These are phyloP conservation scores for Enchytraeus crypticus DNA, from an alignment of 2,888 invertebrate species.

Conservation along the genomic window DNA sequence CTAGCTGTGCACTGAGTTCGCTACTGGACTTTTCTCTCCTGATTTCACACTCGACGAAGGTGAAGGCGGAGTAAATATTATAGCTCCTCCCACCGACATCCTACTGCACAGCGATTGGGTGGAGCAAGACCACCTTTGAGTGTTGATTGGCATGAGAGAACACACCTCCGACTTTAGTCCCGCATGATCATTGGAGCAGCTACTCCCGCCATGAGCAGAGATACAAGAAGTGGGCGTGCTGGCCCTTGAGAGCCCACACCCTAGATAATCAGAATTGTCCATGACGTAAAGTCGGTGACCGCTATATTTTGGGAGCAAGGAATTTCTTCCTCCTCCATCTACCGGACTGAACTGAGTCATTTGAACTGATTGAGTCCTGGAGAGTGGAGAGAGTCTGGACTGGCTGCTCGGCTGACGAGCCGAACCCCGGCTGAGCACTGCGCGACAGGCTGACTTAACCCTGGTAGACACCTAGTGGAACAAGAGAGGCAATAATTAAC, in stretches of 20 bases:
- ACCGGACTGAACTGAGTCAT: conserved; percentile 1
- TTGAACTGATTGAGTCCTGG: neutral
- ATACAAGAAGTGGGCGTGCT: neutral
- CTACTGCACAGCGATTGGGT: neutral
- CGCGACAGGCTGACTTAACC: neutral
- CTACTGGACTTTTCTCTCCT: too few species aligned
- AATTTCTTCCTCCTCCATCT: neutral
- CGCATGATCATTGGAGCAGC: neutral
- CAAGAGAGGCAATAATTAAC: too few species aligned
- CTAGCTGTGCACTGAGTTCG: too few species aligned
- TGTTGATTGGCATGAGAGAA: neutral
- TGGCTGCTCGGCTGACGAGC: neutral
- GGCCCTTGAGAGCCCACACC: neutral
- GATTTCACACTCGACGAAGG: too few species aligned
- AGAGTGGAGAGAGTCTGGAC: neutral
- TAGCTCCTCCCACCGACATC: neutral
- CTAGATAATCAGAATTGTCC: too few species aligned
- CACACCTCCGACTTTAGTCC: neutral
- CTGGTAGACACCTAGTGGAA: neutral
- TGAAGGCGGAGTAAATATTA: neutral
- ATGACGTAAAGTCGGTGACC: neutral
- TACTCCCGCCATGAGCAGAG: neutral
- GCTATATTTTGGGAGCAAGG: conserved; percentile 6
- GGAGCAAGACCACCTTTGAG: neutral
- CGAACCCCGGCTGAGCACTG: neutral